Evolutionary conservation across 92 coral and sea anemone genomes (phyloP).

Genomic region (Zoanthus solanderi): DNA sequence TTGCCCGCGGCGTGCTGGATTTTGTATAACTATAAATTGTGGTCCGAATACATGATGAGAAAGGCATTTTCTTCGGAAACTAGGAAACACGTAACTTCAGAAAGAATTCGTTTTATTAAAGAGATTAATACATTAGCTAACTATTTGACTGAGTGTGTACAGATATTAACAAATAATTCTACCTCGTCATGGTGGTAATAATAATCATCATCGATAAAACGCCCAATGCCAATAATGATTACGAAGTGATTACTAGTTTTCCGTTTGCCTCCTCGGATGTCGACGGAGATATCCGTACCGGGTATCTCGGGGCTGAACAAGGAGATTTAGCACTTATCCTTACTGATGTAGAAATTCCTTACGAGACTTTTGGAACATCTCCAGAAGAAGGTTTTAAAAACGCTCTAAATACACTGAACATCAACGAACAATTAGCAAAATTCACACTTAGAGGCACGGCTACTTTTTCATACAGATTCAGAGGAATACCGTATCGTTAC

Average conservation of each 20-base stretch:
- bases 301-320: neutral
- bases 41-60: conserved; percentile 15
- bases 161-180: neutral
- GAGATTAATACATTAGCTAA: neutral
- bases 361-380: neutral
- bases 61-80: neutral
- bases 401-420: neutral
- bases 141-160: conserved; percentile 4
- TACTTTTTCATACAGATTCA: neutral
- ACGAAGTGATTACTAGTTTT: neutral
- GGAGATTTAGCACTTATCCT: neutral
- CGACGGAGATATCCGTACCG: neutral
- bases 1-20: conserved; percentile 1
- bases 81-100: neutral
- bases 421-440: neutral
- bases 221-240: neutral
- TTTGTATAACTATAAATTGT: neutral
- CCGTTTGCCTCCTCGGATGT: neutral
- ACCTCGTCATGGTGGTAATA: conserved; percentile 4
- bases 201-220: conserved; percentile 1
- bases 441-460: neutral
- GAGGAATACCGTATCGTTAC: neutral
- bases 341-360: neutral
- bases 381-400: neutral
- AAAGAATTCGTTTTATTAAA: neutral